Evolutionary conservation across 2,113 vertebrate species (phyloP).

Genomic region (Xiphias gladius): DNA sequence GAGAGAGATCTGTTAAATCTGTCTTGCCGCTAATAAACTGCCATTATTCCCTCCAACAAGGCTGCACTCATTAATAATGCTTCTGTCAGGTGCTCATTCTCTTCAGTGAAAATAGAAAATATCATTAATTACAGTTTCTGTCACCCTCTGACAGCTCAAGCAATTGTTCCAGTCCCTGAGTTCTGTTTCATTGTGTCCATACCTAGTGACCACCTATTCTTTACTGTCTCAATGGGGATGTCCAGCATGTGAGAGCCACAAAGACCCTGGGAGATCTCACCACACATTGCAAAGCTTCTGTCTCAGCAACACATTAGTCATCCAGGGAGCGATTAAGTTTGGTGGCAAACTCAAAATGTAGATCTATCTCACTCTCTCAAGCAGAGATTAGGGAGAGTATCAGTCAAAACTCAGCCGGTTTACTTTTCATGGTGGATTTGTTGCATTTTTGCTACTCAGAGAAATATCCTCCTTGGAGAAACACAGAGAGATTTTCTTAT

Average conservation of each 20-base stretch:
- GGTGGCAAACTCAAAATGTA: constrained; percentile 71
- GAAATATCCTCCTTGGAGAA: constrained; percentile 43
- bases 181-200: constrained; percentile 87
- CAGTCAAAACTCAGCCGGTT: constrained; percentile 45
- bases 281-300: constrained; percentile 87
- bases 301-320: constrained; percentile 86
- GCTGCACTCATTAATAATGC: constrained; percentile 96
- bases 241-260: constrained; percentile 82
- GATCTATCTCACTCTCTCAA: constrained; percentile 68
- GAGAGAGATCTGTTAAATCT: constrained; percentile 87
- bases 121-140: constrained; percentile 98
- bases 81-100: constrained; percentile 93
- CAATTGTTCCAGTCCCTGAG: constrained; percentile 87
- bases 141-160: constrained; percentile 88
- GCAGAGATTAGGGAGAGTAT: constrained; percentile 61
- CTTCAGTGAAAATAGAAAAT: constrained; percentile 87
- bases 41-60: constrained; percentile 92
- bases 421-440: constrained; percentile 60
- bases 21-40: constrained; percentile 88
- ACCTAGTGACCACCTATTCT: constrained; percentile 92
- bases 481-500: constrained; percentile 49
- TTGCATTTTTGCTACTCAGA: constrained; percentile 37
- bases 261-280: constrained; percentile 80
- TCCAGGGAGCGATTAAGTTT: constrained; percentile 65
- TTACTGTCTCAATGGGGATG: constrained; percentile 88